phyloP scores from a whole-genome alignment of 2,113 vertebrate species.

The Phalacrocorax carbo region DNA sequence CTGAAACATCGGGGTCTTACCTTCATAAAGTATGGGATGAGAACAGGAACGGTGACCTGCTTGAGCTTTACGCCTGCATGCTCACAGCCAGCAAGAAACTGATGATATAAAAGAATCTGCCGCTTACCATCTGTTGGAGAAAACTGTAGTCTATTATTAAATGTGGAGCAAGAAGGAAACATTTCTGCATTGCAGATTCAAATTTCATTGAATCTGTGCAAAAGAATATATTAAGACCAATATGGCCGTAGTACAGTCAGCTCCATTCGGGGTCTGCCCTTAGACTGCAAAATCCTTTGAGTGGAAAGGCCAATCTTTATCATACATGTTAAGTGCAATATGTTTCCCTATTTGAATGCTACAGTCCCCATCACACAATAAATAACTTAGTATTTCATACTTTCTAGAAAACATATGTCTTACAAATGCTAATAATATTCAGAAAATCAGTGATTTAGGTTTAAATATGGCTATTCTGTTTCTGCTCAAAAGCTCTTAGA shows the following conservation, averaged over 20 bases:
- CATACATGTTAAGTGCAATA: neutral
- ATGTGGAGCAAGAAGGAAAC: neutral
- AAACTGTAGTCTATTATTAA: neutral
- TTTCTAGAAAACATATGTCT: neutral
- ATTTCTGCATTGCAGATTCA: neutral
- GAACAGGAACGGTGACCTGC: conserved; percentile 77
- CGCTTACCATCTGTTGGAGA: conserved; percentile 44
- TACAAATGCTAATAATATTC: neutral
- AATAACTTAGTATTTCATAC: neutral
- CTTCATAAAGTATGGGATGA: conserved; percentile 75
- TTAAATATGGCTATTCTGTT: neutral
- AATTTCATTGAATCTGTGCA: neutral
- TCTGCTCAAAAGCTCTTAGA: neutral
- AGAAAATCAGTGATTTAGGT: neutral
- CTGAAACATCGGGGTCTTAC: neutral
- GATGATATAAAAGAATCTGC: conserved; percentile 74
- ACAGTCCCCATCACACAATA: neutral
- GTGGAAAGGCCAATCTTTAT: neutral
- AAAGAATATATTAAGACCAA: neutral
- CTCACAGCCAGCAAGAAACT: conserved; percentile 76
- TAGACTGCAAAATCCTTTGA: neutral
- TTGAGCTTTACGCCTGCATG: conserved; percentile 72
- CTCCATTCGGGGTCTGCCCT: neutral
- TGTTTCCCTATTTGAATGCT: neutral
- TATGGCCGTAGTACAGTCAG: neutral